These are phyloP conservation scores for Amphiduros pacificus DNA, from an alignment of 2,888 invertebrate genomes.

Conservation along the genomic window DNA sequence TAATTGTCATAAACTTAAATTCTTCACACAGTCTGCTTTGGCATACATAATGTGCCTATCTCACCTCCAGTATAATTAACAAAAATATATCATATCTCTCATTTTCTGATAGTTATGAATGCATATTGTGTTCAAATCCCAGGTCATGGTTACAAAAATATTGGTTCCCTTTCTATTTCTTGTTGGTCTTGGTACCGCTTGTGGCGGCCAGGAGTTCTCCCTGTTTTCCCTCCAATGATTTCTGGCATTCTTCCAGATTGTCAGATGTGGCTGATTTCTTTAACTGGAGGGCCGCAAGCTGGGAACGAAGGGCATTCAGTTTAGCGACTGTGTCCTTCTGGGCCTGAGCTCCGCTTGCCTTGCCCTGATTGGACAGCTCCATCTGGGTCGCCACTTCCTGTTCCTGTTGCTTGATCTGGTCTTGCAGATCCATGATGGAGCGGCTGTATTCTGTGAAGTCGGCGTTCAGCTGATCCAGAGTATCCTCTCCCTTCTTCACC, in stretches of 20 bases:
- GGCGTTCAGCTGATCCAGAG: slow-evolving; percentile 41
- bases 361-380: slow-evolving; percentile 30
- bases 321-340: slow-evolving; percentile 6
- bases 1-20: too few relatives aligned
- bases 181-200: too few relatives aligned
- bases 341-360: slow-evolving; percentile 26
- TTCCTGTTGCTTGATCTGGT: slow-evolving; percentile 34
- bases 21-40: too few relatives aligned
- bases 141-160: too few relatives aligned
- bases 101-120: too few relatives aligned
- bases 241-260: slow-evolving; percentile 12
- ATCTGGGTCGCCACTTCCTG: slow-evolving; percentile 37
- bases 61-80: too few relatives aligned
- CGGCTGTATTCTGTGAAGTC: slow-evolving; percentile 44
- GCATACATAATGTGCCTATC: too few relatives aligned
- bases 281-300: slow-evolving; percentile 8
- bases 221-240: neutral
- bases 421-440: slow-evolving; percentile 34
- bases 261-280: slow-evolving; percentile 11
- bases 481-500: slow-evolving; percentile 36
- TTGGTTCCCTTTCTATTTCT: too few relatives aligned
- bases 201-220: too few relatives aligned
- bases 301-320: slow-evolving; percentile 1
- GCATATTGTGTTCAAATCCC: too few relatives aligned
- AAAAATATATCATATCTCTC: too few relatives aligned